Evolutionary conservation across 2,797 vertebrate species (phyloP), one percentile per base, ranked within the genome.

Genomic region (Hyperoplus immaculatus): DNA sequence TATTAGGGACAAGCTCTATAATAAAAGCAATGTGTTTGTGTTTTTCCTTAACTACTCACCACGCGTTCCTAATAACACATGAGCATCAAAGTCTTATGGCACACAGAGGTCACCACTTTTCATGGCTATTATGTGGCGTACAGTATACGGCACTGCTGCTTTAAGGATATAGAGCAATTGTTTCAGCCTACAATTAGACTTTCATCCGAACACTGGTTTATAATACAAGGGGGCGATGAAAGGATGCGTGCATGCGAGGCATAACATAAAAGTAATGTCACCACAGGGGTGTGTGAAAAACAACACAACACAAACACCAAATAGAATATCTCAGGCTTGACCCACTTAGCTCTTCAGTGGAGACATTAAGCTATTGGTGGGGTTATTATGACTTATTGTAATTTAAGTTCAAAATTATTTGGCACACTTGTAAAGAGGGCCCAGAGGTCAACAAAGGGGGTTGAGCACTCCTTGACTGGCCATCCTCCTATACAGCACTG

Each of bases 171-270:
- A 49, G 61, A 39, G 69, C 55, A 50, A 60, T 73, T 47, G 61
- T 81, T 81, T 86, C 59, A 76, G 43, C 57, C 75, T 85, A 50
- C 75, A 75, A 84, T 86, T 82, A 80, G 50, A 75, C 87, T 89
- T 86, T 87, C 82, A 86, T 69, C 77, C 0, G 15, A 43, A 57
- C 36, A 57, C 78, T 71, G 53, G 73, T 69, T 81, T 71, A 86
- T 84, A 80, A 89, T 81, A 77, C 6, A 0, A 76, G 76, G 5
- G 76, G 5, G 65, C 54, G 80, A 87, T 72, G 77, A 88, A 55
- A 87, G 65, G 70, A 75, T 54, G 45, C 67, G 18, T 50, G 61
- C 74, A 63, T 36, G 49, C 36, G 18, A 6, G 47, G 46, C 80
- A 57, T 72, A 54, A 73, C 68, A 64, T 60, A 56, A 29, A 71